A percentile compares a stretch with the other conserved stretches of the same genome.
Conservation (phyloP, 2,888 invertebrate species). For the Fabriciana adippe region DNA sequence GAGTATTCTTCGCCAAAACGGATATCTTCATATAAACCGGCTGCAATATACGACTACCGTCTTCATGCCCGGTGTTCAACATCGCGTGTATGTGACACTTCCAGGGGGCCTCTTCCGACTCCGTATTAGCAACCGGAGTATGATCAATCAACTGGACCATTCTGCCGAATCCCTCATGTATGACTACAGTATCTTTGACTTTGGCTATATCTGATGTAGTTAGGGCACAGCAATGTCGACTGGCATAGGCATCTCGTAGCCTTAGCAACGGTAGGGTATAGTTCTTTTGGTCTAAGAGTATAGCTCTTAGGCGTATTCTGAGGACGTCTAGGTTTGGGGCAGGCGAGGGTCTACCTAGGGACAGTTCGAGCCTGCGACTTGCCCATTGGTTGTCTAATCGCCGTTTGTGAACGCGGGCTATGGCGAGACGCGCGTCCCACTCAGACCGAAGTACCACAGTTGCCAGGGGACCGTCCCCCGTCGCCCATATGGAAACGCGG, state of each 20-base stretch:
- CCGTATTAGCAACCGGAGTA: constrained; percentile 59
- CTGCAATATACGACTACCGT: constrained; percentile 82
- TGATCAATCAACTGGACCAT: constrained; percentile 70
- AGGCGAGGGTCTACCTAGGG: constrained; percentile 83
- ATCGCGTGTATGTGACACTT: constrained; percentile 77
- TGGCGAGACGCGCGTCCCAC: constrained; percentile 87
- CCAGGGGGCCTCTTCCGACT: constrained; percentile 75
- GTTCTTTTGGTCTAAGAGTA: constrained; percentile 89
- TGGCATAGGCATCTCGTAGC: constrained; percentile 91
- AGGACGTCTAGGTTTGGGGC: constrained; percentile 85
- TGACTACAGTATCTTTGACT: constrained; percentile 86
- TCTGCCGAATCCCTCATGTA: constrained; percentile 71
- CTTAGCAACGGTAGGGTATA: constrained; percentile 89
- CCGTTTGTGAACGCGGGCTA: constrained; percentile 91
- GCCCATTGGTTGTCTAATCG: constrained; percentile 85
- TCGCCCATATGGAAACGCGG: constrained; percentile 67
- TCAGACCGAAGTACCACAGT: constrained; percentile 86
- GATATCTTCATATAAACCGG: constrained; percentile 86
- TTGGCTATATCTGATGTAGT: constrained; percentile 88
- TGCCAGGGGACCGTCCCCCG: constrained; percentile 83
- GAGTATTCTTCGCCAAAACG: constrained; percentile 84
- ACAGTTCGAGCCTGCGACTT: constrained; percentile 89
- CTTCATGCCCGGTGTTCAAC: constrained; percentile 62
- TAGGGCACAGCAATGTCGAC: constrained; percentile 88
- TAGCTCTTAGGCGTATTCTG: constrained; percentile 86